These are phyloP conservation scores for Delichon dasypus DNA, from an alignment of 2,797 vertebrate species.

Conservation along the genomic window DNA sequence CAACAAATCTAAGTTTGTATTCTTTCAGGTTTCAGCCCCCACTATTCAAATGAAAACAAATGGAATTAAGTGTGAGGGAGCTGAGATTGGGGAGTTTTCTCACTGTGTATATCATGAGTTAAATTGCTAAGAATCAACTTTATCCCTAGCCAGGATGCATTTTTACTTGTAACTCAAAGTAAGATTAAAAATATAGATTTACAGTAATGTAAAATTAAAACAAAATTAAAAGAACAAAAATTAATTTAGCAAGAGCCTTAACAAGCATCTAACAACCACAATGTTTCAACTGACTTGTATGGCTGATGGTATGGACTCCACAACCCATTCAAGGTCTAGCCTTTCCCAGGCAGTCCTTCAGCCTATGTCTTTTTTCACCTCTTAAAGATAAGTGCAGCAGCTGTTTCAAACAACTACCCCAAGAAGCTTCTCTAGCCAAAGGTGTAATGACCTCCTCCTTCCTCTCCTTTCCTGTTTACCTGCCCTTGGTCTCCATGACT, in stretches of 20 bases:
- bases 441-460: constrained; percentile 62
- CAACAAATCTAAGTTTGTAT: not conserved
- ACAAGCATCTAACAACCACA: not conserved
- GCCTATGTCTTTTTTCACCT: not conserved
- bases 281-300: not conserved
- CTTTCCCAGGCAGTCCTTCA: not conserved
- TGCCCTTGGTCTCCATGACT: constrained; percentile 19
- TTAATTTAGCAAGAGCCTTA: not conserved
- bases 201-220: not conserved
- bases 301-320: not conserved
- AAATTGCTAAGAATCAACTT: not conserved
- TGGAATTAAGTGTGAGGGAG: not conserved
- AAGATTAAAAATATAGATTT: not conserved
- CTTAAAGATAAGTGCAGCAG: not conserved
- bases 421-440: constrained; percentile 42
- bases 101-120: accelerated
- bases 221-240: not conserved
- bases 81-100: not conserved
- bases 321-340: accelerated
- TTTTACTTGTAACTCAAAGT: not conserved
- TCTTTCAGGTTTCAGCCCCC: not conserved
- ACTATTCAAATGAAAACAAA: not conserved
- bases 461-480: constrained; percentile 65
- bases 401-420: not conserved
- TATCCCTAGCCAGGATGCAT: not conserved